Base-by-base conservation (phyloP, 2,888 invertebrate species). In the Ecliptopera silaceata region DNA sequence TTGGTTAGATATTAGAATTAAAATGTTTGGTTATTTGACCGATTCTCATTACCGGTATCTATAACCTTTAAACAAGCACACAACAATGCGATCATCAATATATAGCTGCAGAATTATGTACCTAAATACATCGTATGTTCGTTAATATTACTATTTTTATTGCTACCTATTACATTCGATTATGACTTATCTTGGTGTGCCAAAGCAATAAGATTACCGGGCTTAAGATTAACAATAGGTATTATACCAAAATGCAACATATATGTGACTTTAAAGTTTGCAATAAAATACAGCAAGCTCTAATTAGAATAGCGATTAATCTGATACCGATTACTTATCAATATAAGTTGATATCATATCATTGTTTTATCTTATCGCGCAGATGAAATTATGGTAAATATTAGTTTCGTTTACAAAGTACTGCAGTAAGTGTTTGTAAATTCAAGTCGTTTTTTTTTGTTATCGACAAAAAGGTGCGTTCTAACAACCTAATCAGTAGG, bases 311-410 rank as follows among this genome's bases (percentile, higher is more conserved):
- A 65, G 55, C 71, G 69, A 78, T 77, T 77, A 75, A 54, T 55
- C 20, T 41, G 65, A 69, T 72, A 43, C 68, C 59, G 73, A 74
- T 43, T 32, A 31, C 39, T 17, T 75, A 79, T 66, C 63, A 66
- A 55, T 56, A 63, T 69, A 68, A 41, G 38, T 48, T 32, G 65
- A 66, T 68, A 68, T 32, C 51, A 18, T 59, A 58, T 59, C 52
- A 15, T 22, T 36, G 36, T 45, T 4, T 39, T 75, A 81, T 82
- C 82, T 82, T 80, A 84, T 84, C 82, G 49, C 17, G 15, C 46
- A 77, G 77, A 81, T 84, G 79, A 79, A 80, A 81, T 80, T 81
- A 83, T 79, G 79, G 84, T 83, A 82, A 85, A 82, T 82, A 79
- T 68, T 74, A 67, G 56, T 56, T 51, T 55, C 56, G 57, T 60